These are phyloP conservation scores for Lasiommata megera DNA, from an alignment of 2,888 invertebrate species.

Conservation along the genomic window DNA sequence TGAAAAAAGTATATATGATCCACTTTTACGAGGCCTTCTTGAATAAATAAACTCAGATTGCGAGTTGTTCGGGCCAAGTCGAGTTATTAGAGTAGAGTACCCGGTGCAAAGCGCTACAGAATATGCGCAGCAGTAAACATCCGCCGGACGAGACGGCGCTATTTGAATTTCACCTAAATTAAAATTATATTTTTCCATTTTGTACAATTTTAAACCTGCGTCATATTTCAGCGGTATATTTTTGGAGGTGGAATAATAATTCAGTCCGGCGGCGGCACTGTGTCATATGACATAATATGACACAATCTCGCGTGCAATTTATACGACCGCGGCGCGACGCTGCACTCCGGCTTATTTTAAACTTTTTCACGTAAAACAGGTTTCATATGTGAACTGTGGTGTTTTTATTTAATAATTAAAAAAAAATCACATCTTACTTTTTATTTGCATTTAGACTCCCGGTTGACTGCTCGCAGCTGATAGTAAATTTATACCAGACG, in stretches of 20 bases:
- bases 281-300: neutral
- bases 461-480: no score
- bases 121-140: no score
- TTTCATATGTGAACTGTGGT: neutral
- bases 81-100: no score
- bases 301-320: neutral
- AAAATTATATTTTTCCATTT: neutral
- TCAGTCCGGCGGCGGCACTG: neutral
- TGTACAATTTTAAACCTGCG: neutral
- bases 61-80: no score
- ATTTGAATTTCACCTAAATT: neutral
- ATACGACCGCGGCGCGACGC: neutral
- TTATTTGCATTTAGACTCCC: no score
- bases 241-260: slow-evolving; percentile 1
- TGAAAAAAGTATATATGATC: no score
- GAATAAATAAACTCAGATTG: no score
- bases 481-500: no score
- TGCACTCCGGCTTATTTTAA: neutral
- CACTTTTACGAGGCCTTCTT: no score
- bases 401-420: neutral
- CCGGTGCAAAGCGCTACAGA: no score
- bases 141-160: no score
- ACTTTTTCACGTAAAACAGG: neutral
- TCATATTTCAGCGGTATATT: neutral
- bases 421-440: no score